Evolutionary conservation across 2,113 vertebrate species (phyloP).

Genomic region (Gallinago paraguaiae): DNA sequence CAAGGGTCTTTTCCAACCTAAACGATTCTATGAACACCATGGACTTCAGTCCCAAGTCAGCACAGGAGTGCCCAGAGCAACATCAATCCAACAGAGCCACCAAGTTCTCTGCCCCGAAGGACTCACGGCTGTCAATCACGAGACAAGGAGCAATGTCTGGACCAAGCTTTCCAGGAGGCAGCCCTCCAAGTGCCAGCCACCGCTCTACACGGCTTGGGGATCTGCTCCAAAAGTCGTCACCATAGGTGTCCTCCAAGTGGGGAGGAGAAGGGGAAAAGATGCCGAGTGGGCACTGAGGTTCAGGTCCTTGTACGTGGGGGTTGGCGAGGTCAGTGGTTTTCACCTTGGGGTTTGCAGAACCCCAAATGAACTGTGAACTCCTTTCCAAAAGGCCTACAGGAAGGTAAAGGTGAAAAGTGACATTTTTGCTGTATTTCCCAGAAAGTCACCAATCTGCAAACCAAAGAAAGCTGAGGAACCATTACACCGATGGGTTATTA

Average conservation of each 20-base stretch:
- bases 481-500: neutral
- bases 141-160: neutral
- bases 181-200: neutral
- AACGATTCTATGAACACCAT: neutral
- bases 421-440: neutral
- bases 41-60: neutral
- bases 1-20: too few relatives aligned
- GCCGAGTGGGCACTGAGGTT: neutral
- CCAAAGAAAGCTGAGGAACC: neutral
- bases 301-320: neutral
- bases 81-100: neutral
- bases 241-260: neutral
- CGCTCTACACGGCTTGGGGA: accelerated
- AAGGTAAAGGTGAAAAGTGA: neutral
- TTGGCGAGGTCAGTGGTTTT: neutral
- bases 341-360: neutral
- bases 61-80: neutral
- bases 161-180: neutral
- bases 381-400: neutral
- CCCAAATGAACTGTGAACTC: neutral
- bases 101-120: neutral
- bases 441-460: neutral
- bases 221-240: neutral
- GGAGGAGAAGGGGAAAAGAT: neutral
- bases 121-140: neutral